Percentiles rank a stretch among this genome's conserved stretches.
These are phyloP conservation scores for Mylabris phalerata DNA, from an alignment of 1,140 invertebrate genomes.

Conservation along the genomic window DNA sequence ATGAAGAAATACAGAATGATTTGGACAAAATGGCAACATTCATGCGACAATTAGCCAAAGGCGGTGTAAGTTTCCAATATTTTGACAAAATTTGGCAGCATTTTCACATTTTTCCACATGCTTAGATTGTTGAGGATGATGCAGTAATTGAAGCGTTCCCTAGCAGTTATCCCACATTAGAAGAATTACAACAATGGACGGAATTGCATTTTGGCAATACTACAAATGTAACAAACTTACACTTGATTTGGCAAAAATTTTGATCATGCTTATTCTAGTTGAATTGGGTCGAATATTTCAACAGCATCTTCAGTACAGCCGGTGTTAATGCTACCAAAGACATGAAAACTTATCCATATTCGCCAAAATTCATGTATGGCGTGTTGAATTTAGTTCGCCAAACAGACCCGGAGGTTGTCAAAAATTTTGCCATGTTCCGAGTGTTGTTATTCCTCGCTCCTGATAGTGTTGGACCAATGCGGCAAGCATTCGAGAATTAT, in stretches of 20 bases:
- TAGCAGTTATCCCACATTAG: constrained; percentile 19
- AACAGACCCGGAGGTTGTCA: constrained; percentile 25
- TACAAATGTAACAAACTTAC: neutral
- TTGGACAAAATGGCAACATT: constrained; percentile 12
- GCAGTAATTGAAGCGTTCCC: neutral
- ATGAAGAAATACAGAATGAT: constrained; percentile 20
- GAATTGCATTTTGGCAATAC: constrained; percentile 23
- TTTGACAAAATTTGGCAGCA: neutral
- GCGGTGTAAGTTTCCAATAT: constrained; percentile 13
- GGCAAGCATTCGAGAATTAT: constrained; percentile 27
- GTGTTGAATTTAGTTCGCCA: constrained; percentile 30
- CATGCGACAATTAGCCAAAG: constrained; percentile 24
- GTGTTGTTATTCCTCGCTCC: constrained; percentile 30
- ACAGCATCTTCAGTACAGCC: constrained; percentile 19
- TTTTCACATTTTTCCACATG: neutral
- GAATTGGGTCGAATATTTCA: constrained; percentile 36
- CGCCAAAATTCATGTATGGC: constrained; percentile 18
- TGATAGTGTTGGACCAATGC: constrained; percentile 26
- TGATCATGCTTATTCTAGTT: constrained; percentile 25
- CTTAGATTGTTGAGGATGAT: constrained; percentile 20
- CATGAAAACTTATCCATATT: constrained; percentile 12
- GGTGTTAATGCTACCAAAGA: constrained; percentile 24
- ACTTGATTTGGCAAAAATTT: neutral
- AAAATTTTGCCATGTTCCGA: constrained; percentile 32
- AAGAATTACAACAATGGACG: constrained; percentile 34